Base-by-base conservation (phyloP, 2,797 vertebrate species). In the Chrosomus eos region DNA sequence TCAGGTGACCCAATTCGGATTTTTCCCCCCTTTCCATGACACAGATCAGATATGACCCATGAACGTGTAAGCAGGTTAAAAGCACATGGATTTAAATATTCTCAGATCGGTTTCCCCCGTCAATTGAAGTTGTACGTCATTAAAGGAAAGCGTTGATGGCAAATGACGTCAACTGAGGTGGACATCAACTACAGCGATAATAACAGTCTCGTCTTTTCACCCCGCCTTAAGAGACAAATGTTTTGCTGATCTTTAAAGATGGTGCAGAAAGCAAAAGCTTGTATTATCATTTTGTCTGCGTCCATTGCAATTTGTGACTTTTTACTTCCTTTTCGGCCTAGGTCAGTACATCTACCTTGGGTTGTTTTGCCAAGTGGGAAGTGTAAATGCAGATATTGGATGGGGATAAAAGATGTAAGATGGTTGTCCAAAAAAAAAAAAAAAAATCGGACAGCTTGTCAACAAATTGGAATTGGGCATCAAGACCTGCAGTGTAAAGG, bases 151-250 rank as follows among this genome's bases (percentile, higher is more conserved):
- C 0, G 55, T 13, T 11, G 1, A 9, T 60, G 23, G 23, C 2
- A 4, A 26, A 60, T 60, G 55, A 60, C 23, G 4, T 58, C 55
- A 58, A 58, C 9, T 58, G 3, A 11, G 55, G 3, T 58, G 23
- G 55, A 58, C 55, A 58, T 10, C 55, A n/a, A n/a, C 55, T n/a
- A 11, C n/a, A 60, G n/a, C 3, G 21, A 58, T 58, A 21, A 58
- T 6, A n/a, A 9, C 7, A 10, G 10, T 5, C 2, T 51, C 5
- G 16, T 9, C 9, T 58, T 5, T 11, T 0, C 3, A 1, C 21
- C 23, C 55, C 0, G 9, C 53, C 55, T 58, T 10, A 58, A 58
- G 55, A 26, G 10, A 26, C 55, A 5, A 26, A 26, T 13, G 10
- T 60, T 60, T 60, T 60, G n/a, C 9, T 60, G 23, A 60, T 11